Base-by-base conservation (phyloP, 1,140 invertebrate species). In the Latrodectus geometricus region DNA sequence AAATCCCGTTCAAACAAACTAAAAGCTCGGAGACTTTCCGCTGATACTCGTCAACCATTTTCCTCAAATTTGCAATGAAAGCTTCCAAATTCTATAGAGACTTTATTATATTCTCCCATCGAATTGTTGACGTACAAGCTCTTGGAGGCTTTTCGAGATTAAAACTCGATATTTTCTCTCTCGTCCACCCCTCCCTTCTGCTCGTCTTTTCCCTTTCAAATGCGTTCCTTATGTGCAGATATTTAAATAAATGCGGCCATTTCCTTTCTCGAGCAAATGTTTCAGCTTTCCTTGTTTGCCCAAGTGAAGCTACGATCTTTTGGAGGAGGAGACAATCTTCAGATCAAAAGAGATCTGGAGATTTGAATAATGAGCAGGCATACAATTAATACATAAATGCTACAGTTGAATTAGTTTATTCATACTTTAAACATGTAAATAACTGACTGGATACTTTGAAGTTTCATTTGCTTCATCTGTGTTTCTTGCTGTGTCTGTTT, bases 171-270 rank as follows among this genome's bases (percentile, higher is more conserved):
- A 35, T 35, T 35, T 35, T 35, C 35, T 35, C 35, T 35, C 35
- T 35, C 35, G 35, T 35, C 35, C 35, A 35, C 35, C 35, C 35
- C 35, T 35, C 35, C 35, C 35, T 35, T 35, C 35, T 35, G 35
- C 35, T 35, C 35, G 54, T 61, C 11, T 61, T 17, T 61, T 61
- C 54, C 54, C 17, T 61, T 61, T 61, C 54, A 61, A 61, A 61
- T 11, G 54, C 17, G 5, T 61, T 17, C 11, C 11, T 61, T 61
- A 3, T 61, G 54, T 14, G 54, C 11, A 61, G 17, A 61, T 11
- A 61, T 61, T 61, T 61, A 61, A 61, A 61, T 61, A 61, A 61
- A 61, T 61, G 54, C 54, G 54, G 35, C 54, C 54, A 61, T 61
- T 61, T 61, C 17, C 54, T 61, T 17, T 61, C 54, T 61, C 54